Evolutionary conservation across 2,113 vertebrate species (phyloP).

Genomic region (Lepisosteus oculatus): DNA sequence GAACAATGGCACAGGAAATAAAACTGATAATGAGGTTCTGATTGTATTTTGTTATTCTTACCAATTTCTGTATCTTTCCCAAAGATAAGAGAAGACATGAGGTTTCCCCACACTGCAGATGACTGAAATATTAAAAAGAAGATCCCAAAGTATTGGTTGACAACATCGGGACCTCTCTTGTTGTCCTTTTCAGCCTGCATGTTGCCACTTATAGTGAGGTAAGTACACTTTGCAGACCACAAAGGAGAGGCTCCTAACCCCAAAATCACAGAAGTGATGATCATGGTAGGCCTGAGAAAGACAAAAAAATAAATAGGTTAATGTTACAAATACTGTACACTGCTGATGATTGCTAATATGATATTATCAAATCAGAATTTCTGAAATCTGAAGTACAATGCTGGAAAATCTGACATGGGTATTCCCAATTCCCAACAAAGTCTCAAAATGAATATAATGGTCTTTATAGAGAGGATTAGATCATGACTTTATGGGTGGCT

Average conservation of each 20-base stretch:
- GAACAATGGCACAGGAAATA: no score
- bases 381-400: no score
- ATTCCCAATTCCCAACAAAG: no score
- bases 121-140: constrained; percentile 96
- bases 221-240: constrained; percentile 91
- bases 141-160: constrained; percentile 89
- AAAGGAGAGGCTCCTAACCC: constrained; percentile 86
- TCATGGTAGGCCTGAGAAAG: constrained; percentile 81
- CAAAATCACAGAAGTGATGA: constrained; percentile 84
- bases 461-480: no score
- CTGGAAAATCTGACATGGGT: no score
- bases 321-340: neutral
- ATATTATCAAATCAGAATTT: no score
- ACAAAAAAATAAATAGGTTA: no score
- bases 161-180: constrained; percentile 66
- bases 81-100: constrained; percentile 90
- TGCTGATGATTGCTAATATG: no score
- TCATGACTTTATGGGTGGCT: no score
- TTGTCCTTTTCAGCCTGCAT: constrained; percentile 52
- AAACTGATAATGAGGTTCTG: no score
- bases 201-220: constrained; percentile 81
- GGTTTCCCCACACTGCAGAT: constrained; percentile 87
- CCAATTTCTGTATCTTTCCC: constrained; percentile 67
- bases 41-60: constrained; percentile 41
- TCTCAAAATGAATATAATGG: no score